Evolutionary conservation across 2,888 invertebrate genomes (phyloP).

Genomic region (Uropetala carovei): DNA sequence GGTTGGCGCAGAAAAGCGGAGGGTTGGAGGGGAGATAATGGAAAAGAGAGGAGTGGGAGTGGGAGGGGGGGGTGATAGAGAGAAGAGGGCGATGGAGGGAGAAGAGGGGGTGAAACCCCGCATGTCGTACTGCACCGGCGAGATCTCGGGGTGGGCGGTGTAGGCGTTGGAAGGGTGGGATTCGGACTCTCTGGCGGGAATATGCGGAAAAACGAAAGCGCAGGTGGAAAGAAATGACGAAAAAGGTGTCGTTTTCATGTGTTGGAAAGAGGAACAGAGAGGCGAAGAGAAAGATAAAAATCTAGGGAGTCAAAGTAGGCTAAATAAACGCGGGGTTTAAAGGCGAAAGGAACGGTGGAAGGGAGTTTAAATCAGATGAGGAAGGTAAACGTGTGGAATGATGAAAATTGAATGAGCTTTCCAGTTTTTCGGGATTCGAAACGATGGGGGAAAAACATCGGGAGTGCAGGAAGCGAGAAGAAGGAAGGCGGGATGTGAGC

Average conservation of each 20-base stretch:
- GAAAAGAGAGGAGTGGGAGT: neutral
- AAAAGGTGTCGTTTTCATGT: no score
- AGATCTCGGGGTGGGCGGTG: neutral
- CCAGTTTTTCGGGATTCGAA: neutral
- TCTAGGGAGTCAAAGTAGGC: neutral
- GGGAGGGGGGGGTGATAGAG: neutral
- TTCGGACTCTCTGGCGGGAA: neutral
- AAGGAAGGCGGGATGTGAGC: neutral
- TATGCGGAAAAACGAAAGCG: neutral
- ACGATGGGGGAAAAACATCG: neutral
- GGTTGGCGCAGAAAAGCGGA: neutral
- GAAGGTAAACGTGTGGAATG: neutral
- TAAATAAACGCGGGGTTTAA: neutral
- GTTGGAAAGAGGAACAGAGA: no score
- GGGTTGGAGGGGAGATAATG: neutral
- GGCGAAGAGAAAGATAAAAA: no score
- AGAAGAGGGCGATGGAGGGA: neutral
- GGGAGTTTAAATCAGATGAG: neutral
- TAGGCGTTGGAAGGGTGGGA: neutral
- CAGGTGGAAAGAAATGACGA: neutral
- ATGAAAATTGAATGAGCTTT: slow-evolving; percentile 18
- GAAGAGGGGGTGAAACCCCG: neutral
- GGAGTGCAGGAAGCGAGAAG: neutral
- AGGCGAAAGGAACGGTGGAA: neutral
- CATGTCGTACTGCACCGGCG: neutral